These are phyloP conservation scores for Parazoanthus swiftii DNA, from an alignment of 92 coral and sea anemone genomes.

Conservation along the genomic window DNA sequence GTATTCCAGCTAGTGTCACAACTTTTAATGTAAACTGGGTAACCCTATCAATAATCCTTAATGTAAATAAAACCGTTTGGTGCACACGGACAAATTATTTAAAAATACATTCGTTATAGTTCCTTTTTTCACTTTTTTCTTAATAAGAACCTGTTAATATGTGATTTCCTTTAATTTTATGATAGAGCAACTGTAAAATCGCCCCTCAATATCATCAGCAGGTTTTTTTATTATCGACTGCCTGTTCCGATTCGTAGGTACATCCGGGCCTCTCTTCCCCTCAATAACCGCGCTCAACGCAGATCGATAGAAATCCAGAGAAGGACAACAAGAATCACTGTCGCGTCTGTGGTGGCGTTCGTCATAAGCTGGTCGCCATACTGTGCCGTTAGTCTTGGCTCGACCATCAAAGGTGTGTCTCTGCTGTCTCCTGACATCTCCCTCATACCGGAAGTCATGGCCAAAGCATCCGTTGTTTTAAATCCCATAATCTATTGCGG, in stretches of 20 bases:
- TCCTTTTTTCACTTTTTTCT: no score
- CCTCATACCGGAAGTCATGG: conserved; percentile 62
- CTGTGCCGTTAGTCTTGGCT: conserved; percentile 56
- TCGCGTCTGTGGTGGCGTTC: conserved; percentile 50
- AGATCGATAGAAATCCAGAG: conserved; percentile 39
- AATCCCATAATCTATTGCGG: conserved; percentile 62
- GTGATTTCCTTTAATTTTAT: no score
- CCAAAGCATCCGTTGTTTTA: conserved; percentile 70
- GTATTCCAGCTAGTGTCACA: no score
- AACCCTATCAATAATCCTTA: no score
- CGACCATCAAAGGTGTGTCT: conserved; percentile 42
- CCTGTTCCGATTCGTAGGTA: background rate
- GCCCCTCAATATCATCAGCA: no score
- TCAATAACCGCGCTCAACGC: conserved; percentile 37
- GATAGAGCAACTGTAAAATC: no score
- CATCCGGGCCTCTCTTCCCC: conserved; percentile 28
- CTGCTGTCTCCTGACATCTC: conserved; percentile 53
- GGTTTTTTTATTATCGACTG: no score
- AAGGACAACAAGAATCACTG: conserved; percentile 46
- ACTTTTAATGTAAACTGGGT: no score
- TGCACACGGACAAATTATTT: no score
- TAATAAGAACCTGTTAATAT: no score
- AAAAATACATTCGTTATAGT: no score
- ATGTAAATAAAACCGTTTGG: no score
- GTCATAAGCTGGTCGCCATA: conserved; percentile 77